Conservation (phyloP, 2,113 vertebrate species). For the Zosterops hypoxanthus region DNA sequence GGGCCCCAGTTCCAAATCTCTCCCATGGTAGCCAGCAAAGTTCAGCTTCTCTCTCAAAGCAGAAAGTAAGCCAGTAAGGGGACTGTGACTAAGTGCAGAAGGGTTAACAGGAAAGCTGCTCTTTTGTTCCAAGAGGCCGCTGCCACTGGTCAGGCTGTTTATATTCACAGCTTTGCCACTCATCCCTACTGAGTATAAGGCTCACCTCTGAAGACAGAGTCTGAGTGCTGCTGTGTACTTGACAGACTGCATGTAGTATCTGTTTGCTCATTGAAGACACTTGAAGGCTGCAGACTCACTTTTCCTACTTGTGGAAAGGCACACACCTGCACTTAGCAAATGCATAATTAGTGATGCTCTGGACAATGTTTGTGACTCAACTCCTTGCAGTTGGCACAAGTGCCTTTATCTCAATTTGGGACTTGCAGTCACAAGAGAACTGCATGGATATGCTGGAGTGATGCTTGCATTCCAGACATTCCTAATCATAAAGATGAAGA, state of each 20-base stretch:
- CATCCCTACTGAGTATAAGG: background rate
- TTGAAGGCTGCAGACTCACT: background rate
- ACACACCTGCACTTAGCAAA: background rate
- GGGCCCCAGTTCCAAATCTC: background rate
- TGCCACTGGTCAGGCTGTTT: background rate
- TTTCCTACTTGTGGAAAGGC: background rate
- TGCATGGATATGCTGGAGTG: slow-evolving; percentile 13
- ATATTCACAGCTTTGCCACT: slow-evolving; percentile 21
- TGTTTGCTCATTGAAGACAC: background rate
- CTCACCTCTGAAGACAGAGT: background rate
- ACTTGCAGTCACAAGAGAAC: background rate
- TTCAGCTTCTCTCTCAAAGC: background rate
- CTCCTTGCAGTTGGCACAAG: background rate
- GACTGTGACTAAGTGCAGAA: background rate
- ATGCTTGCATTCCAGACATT: slow-evolving; percentile 62
- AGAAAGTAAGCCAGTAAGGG: background rate
- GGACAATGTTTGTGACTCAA: background rate
- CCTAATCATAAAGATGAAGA: slow-evolving; percentile 34
- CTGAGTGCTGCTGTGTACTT: slow-evolving; percentile 13
- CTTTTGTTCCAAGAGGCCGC: slow-evolving; percentile 17
- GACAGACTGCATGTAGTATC: background rate
- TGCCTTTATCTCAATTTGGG: background rate
- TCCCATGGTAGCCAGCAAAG: background rate
- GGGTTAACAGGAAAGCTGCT: background rate
- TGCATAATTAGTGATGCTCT: background rate